Conservation (phyloP, 2,113 vertebrate genomes). For the Nothocercus julius region DNA sequence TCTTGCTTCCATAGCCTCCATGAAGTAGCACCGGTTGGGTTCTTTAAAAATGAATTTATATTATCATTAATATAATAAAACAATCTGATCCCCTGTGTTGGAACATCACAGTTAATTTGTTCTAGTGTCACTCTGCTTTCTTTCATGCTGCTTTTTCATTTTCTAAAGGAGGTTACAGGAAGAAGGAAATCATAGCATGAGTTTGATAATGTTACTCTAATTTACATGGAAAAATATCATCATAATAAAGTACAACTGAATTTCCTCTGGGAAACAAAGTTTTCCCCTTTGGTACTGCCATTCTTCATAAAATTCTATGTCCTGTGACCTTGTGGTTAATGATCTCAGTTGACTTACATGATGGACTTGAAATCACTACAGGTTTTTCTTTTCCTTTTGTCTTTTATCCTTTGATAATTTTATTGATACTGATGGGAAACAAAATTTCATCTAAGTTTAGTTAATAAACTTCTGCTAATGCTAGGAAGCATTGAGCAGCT, state of each 20-base stretch:
- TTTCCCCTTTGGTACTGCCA: background rate
- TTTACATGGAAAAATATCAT: conserved; percentile 26
- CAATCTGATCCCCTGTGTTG: background rate
- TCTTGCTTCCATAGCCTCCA: background rate
- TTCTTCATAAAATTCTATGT: background rate
- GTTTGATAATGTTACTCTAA: conserved; percentile 1
- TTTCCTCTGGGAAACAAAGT: conserved; percentile 27
- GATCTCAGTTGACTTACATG: background rate
- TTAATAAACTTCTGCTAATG: background rate
- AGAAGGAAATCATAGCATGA: conserved; percentile 17
- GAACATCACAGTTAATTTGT: conserved; percentile 38
- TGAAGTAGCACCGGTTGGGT: background rate
- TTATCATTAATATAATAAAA: background rate
- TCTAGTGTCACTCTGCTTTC: conserved; percentile 17
- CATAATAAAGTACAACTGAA: background rate
- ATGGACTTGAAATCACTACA: background rate
- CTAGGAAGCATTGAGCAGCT: background rate
- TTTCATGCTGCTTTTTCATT: conserved; percentile 48
- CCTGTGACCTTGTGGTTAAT: conserved; percentile 16
- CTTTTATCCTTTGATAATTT: background rate
- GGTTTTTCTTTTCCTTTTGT: conserved; percentile 21
- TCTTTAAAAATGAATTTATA: conserved; percentile 32
- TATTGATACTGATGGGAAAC: conserved; percentile 1
- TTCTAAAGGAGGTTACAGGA: conserved; percentile 17
- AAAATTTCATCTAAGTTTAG: conserved; percentile 11